Evolutionary conservation across 2,888 invertebrate genomes (phyloP).

Genomic region (Hypomecis punctinalis): DNA sequence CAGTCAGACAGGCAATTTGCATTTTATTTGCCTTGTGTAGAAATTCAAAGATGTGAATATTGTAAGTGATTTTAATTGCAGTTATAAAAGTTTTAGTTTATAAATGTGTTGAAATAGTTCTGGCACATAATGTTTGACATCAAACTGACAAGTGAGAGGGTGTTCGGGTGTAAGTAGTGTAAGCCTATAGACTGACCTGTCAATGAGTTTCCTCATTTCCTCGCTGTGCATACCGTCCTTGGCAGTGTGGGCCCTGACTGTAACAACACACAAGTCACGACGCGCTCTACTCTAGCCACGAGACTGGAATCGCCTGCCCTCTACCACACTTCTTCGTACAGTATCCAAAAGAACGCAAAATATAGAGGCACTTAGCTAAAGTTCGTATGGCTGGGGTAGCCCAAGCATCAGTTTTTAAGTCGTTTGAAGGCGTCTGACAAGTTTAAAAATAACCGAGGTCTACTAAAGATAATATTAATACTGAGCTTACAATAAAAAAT

Average conservation of each 20-base stretch:
- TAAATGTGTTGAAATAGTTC: neutral
- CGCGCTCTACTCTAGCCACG: constrained; percentile 79
- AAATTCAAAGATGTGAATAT: constrained; percentile 1
- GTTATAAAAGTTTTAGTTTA: neutral
- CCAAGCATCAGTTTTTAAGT: too few species aligned
- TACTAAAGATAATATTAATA: neutral
- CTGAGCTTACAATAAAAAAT: neutral
- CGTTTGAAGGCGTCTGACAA: too few species aligned
- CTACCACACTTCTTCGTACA: constrained; percentile 63
- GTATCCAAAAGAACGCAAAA: constrained; percentile 49
- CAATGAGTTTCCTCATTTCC: constrained; percentile 98
- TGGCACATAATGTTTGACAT: constrained; percentile 16
- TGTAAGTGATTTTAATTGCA: constrained; percentile 7
- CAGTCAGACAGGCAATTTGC: constrained; percentile 9
- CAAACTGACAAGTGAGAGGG: constrained; percentile 14
- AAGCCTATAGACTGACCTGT: constrained; percentile 91
- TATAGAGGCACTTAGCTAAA: too few species aligned
- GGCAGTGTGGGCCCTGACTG: constrained; percentile 88
- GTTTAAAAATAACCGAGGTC: too few species aligned
- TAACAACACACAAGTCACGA: constrained; percentile 84
- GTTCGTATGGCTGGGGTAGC: too few species aligned
- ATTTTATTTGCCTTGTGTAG: neutral
- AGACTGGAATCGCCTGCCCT: constrained; percentile 65
- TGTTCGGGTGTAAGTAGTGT: constrained; percentile 47
- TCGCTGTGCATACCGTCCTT: constrained; percentile 98